Conservation (phyloP, 2,888 invertebrate species). For the Pyrrhia umbra region DNA sequence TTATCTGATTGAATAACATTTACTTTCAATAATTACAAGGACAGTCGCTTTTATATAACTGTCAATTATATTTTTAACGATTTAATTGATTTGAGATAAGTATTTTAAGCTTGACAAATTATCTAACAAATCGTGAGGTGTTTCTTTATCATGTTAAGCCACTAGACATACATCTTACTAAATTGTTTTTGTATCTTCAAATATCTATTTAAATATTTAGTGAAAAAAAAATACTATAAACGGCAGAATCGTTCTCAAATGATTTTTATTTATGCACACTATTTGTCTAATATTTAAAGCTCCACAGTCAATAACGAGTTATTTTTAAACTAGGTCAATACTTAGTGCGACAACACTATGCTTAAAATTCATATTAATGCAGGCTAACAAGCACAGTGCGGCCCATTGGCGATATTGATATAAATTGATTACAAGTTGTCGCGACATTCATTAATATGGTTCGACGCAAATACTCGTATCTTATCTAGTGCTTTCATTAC, state of each 20-base stretch:
- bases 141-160: background rate
- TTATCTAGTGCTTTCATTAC: constrained; percentile 83
- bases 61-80: constrained; percentile 43
- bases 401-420: constrained; percentile 89
- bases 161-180: background rate
- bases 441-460: constrained; percentile 85
- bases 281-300: too few relatives aligned
- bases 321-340: constrained; percentile 25
- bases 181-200: too few relatives aligned
- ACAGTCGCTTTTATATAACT: constrained; percentile 52
- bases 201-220: too few relatives aligned
- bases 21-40: constrained; percentile 31
- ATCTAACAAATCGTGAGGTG: constrained; percentile 2
- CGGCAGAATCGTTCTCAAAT: too few relatives aligned
- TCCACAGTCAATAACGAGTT: background rate
- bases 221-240: too few relatives aligned
- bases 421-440: constrained; percentile 88
- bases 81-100: constrained; percentile 41
- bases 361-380: constrained; percentile 86
- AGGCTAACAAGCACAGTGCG: constrained; percentile 83
- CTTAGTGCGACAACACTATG: constrained; percentile 75
- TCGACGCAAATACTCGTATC: constrained; percentile 78
- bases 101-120: constrained; percentile 5
- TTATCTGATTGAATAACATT: constrained; percentile 18
- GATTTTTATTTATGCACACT: too few relatives aligned